These are phyloP conservation scores for Gastracanthus pulcherrimus DNA, from an alignment of 2,888 invertebrate genomes.

Conservation along the genomic window DNA sequence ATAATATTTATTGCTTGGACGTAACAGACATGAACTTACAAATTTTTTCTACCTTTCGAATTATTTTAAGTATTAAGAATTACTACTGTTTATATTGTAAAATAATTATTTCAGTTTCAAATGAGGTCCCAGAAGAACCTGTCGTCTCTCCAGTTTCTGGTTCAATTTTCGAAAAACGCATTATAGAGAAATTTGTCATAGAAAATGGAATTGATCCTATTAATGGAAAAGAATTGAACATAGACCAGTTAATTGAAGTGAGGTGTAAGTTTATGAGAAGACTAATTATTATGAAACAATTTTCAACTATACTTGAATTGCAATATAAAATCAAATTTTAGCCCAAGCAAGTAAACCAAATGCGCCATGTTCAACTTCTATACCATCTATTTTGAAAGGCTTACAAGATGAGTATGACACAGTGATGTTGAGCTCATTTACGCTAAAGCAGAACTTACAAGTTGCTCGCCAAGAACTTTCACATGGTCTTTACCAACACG, in stretches of 20 bases:
- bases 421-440: slow-evolving; percentile 97
- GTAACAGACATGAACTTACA: too few species aligned
- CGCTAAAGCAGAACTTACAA: slow-evolving; percentile 97
- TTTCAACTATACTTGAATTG: background rate
- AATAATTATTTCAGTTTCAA: slow-evolving; percentile 86
- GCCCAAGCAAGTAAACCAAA: slow-evolving; percentile 85
- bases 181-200: slow-evolving; percentile 96
- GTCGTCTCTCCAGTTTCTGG: slow-evolving; percentile 98
- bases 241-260: slow-evolving; percentile 94
- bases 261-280: slow-evolving; percentile 87
- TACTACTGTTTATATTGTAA: too few species aligned
- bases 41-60: too few species aligned
- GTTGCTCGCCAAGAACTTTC: slow-evolving; percentile 93
- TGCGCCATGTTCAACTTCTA: slow-evolving; percentile 97
- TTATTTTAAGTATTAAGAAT: too few species aligned
- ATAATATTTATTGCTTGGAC: background rate
- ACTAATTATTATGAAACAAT: background rate
- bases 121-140: slow-evolving; percentile 97
- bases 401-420: slow-evolving; percentile 98
- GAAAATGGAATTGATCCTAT: slow-evolving; percentile 99
- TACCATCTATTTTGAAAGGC: slow-evolving; percentile 93
- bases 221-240: slow-evolving; percentile 90
- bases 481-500: slow-evolving; percentile 98
- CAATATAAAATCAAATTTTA: background rate
- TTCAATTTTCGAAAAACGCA: slow-evolving; percentile 94